Evolutionary conservation across 2,113 vertebrate species (phyloP), one percentile per base, ranked within the genome.

Genomic region (Oophaga pumilio): DNA sequence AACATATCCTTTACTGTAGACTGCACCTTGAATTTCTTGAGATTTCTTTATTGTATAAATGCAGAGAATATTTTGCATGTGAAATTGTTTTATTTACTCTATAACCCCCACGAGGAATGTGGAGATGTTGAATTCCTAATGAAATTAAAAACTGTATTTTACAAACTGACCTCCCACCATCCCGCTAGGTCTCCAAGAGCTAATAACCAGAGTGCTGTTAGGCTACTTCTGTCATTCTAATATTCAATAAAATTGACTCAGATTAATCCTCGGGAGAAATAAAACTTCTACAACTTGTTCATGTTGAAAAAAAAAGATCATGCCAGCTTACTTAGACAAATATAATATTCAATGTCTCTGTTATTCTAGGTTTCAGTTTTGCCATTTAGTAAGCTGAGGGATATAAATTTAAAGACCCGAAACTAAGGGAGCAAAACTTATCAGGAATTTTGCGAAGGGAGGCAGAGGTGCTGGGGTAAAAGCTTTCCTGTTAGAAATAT

Each of bases 201-300:
- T 93, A 93, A 93, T 92, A 94, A 92, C 93, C 95, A 93, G 92
- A 90, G 88, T 91, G 91, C 89, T 92, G 92, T 94, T 94, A 91
- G 91, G 91, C 92, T 81, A 59, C 87, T 53, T 56, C 91, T 92
- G 91, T 93, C 93, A 93, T 94, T 93, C 92, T 86, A 76, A 69
- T 74, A 79, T 92, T 94, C 93, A 93, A 95, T 95, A 94, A 94
- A 96, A 94, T 92, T 88, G 94, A 94, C 93, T 91, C 90, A 93
- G 91, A 80, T 88, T 87, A 92, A 91, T 89, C 92, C 94, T 91
- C 91, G 69, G 57, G 91, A 91, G 93, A 88, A 92, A 90, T 87
- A 13, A 90, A 91, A 94, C 90, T 87, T 89, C 87, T 6, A 2
- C 89, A 90, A 86, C 89, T 91, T 92, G 89, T 91, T 93, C 88